These are phyloP conservation scores for Stegostoma tigrinum DNA, from an alignment of 2,113 vertebrate genomes.

Conservation along the genomic window DNA sequence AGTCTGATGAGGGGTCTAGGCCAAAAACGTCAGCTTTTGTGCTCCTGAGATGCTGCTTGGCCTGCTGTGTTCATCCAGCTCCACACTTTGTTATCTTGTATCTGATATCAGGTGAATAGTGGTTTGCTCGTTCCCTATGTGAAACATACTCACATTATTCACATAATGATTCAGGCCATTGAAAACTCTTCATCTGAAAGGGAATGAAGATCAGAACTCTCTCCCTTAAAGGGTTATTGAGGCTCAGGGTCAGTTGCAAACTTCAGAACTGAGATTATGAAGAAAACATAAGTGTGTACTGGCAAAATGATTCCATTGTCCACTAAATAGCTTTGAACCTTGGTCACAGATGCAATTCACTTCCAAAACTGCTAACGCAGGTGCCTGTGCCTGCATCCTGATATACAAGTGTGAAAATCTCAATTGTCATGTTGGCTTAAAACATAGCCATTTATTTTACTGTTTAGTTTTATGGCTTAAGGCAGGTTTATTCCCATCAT, in stretches of 20 bases:
- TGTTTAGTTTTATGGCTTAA: background rate
- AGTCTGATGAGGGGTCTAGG: no score
- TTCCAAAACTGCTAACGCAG: background rate
- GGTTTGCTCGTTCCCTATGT: no score
- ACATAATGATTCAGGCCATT: background rate
- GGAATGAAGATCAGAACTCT: background rate
- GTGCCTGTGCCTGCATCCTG: background rate
- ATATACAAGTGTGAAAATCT: background rate
- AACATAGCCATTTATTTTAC: background rate
- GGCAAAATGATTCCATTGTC: background rate
- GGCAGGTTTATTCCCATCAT: background rate
- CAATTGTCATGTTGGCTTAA: background rate
- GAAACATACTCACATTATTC: background rate
- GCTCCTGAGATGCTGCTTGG: no score
- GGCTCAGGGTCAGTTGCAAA: no score
- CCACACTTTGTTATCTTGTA: no score
- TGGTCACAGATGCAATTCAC: background rate
- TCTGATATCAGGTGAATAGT: background rate
- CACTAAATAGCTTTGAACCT: background rate
- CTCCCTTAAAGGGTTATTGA: background rate
- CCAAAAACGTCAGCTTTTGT: no score
- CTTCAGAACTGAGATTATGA: no score
- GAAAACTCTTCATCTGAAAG: background rate
- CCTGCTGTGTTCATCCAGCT: no score
- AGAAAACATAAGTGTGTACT: background rate